Base-by-base conservation (phyloP, 2,888 invertebrate species). In the Papilio demoleus region DNA sequence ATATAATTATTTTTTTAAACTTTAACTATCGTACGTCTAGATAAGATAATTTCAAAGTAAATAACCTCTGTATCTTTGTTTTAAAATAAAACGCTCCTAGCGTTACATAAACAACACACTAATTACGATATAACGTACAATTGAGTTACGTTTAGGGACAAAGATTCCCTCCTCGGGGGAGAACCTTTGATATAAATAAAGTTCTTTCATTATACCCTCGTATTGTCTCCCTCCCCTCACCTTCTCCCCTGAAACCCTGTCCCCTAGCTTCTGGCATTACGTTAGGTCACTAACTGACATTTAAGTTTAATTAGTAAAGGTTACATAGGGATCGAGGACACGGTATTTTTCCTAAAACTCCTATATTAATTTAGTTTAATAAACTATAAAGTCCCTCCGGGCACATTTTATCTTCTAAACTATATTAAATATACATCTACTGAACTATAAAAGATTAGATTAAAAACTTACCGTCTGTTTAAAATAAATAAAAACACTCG, bases 181-280 rank as follows among this genome's bases (percentile, higher is more conserved):
- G 53, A 60, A 65, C 68, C 68, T 65, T 69, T 69, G 68, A 69
- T 65, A 65, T 69, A 59, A 69, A 69, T 69, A 69, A 65, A 69
- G 68, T 65, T 60, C 68, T 69, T 69, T 69, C 68, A 69, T 61
- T 69, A 65, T 64, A 68, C 64, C 65, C 68, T 65, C 60, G 65
- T 65, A 53, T 69, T 61, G 61, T 53, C 67, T 60, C 45, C 6
- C 19, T 3, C 0, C 45, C 3, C 22, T 22, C 4, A 22, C 34
- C 38, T n/a, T n/a, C 66, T 47, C 17, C 0, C 8, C 53, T 56
- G 38, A 19, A 24, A 19, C 53, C 61, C 9, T 56, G 40, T 34
- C 50, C 47, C 47, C 60, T 65, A 56, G 31, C 60, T 65, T 53
- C 68, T 64, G 64, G 64, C 59, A 60, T 58, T 53, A 59, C 50